Evolutionary conservation across 2,113 vertebrate species (phyloP).

Genomic region (Chrysochloris asiatica): DNA sequence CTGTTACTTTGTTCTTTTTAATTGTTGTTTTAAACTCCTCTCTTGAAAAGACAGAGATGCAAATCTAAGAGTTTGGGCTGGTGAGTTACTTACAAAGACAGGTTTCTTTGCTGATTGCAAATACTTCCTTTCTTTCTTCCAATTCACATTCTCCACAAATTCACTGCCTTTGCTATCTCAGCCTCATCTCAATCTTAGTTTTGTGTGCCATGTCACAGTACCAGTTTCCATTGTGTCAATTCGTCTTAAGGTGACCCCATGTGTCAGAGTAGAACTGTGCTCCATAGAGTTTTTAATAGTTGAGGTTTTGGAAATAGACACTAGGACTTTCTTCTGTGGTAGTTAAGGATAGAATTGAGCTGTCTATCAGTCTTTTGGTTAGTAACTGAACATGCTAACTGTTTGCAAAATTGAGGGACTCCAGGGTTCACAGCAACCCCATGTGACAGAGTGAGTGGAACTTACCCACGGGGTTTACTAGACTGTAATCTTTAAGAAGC

Average conservation of each 20-base stretch:
- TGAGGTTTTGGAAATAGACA: neutral
- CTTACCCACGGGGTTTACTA: neutral
- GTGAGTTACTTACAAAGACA: neutral
- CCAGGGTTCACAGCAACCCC: neutral
- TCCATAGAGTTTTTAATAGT: neutral
- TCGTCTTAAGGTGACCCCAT: neutral
- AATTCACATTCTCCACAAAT: neutral
- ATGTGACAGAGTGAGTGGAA: neutral
- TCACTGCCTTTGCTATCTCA: too few relatives aligned
- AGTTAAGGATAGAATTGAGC: neutral
- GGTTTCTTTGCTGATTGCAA: constrained; percentile 1
- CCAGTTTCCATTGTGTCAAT: too few relatives aligned
- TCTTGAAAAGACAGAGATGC: constrained; percentile 4
- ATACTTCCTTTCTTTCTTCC: neutral
- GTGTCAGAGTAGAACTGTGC: neutral
- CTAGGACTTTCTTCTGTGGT: neutral
- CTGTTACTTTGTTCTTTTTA: too few relatives aligned
- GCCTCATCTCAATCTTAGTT: neutral
- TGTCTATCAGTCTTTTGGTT: too few relatives aligned
- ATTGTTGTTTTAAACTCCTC: neutral
- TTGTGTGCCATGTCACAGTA: too few relatives aligned
- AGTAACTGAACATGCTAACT: neutral
- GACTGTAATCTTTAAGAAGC: neutral
- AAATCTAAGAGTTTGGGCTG: neutral
- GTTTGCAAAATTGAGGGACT: neutral